Percentiles rank a stretch among this genome's conserved stretches.
phyloP scores from a whole-genome alignment of 2,797 vertebrate genomes.

The Tamandua tetradactyla region DNA sequence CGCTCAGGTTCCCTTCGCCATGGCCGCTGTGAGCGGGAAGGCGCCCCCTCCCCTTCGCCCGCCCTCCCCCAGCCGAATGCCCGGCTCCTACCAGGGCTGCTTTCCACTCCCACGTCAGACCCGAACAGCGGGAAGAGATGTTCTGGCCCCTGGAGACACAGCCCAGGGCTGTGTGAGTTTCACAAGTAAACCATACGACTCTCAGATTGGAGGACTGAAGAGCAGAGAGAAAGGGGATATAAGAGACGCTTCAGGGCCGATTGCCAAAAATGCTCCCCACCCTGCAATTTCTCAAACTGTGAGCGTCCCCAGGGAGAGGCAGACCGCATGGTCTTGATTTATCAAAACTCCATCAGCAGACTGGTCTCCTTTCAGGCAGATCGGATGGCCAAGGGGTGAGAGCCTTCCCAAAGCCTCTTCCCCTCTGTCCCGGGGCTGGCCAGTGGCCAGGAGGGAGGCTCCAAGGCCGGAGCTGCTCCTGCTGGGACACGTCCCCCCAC shows the following conservation, averaged over 20 bases:
- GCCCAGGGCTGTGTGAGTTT: slow-evolving; percentile 36
- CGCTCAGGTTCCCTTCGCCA: not conserved
- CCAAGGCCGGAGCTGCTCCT: not conserved
- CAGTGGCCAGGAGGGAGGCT: not conserved
- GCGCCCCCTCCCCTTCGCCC: not conserved
- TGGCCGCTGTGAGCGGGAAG: not conserved
- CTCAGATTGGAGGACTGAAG: slow-evolving; percentile 29
- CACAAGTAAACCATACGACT: slow-evolving; percentile 60
- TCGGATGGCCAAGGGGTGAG: not conserved
- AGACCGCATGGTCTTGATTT: slow-evolving; percentile 68
- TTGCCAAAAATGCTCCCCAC: slow-evolving; percentile 62
- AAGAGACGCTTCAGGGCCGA: slow-evolving; percentile 46
- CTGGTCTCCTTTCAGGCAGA: slow-evolving; percentile 13
- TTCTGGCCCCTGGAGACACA: not conserved
- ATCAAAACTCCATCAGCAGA: slow-evolving; percentile 48
- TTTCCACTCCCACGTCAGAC: not conserved
- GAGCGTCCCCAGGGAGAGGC: slow-evolving; percentile 24
- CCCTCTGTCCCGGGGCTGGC: not conserved
- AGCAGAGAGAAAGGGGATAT: slow-evolving; percentile 43
- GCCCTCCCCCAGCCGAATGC: not conserved
- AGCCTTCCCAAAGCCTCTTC: slow-evolving; percentile 16
- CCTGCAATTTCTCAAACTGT: slow-evolving; percentile 38
- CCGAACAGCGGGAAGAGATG: not conserved
- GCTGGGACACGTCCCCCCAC: not conserved
- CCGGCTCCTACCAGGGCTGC: not conserved